Evolutionary conservation across 2,113 vertebrate genomes (phyloP).

Genomic region (Mormyrus lacerda): DNA sequence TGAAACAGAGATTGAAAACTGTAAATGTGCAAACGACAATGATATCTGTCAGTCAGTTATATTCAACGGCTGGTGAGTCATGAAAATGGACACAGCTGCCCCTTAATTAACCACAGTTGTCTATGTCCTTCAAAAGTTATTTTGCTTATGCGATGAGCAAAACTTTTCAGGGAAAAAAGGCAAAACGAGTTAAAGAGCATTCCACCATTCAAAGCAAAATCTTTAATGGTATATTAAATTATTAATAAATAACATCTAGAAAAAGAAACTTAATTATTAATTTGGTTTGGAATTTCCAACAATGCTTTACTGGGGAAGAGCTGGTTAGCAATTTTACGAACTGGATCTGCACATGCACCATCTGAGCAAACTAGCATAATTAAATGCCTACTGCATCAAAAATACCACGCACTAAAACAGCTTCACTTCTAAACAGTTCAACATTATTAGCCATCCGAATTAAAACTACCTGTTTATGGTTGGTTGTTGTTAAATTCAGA

Average conservation of each 20-base stretch:
- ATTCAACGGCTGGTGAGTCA: not conserved
- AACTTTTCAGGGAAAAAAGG: not conserved
- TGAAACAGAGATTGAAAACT: not conserved
- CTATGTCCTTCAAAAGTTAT: not conserved
- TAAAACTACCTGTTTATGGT: not conserved
- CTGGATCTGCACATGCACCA: not conserved
- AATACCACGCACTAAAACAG: not conserved
- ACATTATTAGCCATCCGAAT: not conserved
- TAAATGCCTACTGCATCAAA: not conserved
- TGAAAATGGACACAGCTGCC: not conserved
- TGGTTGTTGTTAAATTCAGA: not conserved
- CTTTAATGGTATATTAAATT: not conserved
- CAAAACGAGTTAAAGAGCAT: not conserved
- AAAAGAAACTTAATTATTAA: not conserved
- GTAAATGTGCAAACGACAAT: not conserved
- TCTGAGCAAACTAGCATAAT: not conserved
- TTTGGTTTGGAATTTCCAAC: not conserved
- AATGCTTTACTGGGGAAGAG: not conserved
- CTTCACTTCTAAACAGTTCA: not conserved
- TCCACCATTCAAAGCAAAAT: not conserved
- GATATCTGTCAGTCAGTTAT: not conserved
- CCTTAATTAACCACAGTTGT: not conserved
- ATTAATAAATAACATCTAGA: not conserved
- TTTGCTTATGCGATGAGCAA: not conserved
- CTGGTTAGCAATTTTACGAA: not conserved